Conservation (phyloP, 1,140 invertebrate species). For the Scylla paramamosain region DNA sequence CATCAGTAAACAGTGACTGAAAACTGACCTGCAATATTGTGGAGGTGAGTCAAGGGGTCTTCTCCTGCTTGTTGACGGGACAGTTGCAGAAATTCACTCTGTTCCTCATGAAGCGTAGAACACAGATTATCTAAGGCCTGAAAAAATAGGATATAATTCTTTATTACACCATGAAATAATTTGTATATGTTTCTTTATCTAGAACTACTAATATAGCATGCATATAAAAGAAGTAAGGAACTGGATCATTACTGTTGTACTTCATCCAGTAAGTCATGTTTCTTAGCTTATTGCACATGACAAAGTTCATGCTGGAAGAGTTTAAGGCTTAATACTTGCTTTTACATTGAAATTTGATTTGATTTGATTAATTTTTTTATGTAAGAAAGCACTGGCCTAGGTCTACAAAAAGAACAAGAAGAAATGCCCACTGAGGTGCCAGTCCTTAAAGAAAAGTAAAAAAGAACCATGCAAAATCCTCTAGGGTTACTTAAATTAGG, state of each 20-base stretch:
- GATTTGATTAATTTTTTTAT: too few relatives aligned
- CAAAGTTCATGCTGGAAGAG: background rate
- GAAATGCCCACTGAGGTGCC: background rate
- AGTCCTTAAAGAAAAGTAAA: too few relatives aligned
- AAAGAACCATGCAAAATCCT: too few relatives aligned
- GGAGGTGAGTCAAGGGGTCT: constrained; percentile 56
- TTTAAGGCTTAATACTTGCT: too few relatives aligned
- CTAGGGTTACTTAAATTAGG: too few relatives aligned
- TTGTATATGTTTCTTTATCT: background rate
- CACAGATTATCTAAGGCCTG: constrained; percentile 69
- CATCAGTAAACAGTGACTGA: background rate
- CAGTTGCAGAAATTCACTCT: constrained; percentile 60
- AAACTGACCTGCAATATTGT: constrained; percentile 66
- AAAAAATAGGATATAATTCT: background rate
- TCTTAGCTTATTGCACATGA: background rate
- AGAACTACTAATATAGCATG: background rate
- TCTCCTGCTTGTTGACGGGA: constrained; percentile 47
- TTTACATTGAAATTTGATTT: too few relatives aligned
- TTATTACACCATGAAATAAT: background rate
- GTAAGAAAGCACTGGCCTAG: background rate
- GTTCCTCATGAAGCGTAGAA: constrained; percentile 63
- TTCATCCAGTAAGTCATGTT: background rate
- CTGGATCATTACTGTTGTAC: background rate
- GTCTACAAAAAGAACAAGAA: background rate
- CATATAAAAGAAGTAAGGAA: background rate